Base-by-base conservation (phyloP, 2,797 vertebrate species). In the Neosalanx taihuensis region DNA sequence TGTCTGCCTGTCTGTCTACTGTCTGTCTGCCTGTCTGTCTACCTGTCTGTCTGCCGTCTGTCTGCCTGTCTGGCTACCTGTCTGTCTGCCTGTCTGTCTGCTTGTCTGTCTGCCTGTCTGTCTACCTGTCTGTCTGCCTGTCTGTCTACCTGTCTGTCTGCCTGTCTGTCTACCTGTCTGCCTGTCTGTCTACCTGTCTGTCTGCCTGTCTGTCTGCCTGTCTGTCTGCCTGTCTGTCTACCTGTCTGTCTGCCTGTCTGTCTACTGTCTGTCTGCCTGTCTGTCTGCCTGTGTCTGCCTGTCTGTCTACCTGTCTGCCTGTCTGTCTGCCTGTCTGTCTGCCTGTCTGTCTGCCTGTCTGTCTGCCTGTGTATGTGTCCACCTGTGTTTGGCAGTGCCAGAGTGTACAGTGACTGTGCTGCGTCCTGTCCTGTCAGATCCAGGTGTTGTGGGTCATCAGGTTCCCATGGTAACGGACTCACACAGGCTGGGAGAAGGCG, bases 401-500 rank as follows among this genome's bases (percentile, higher is more conserved):
- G 41, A 41, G 41, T 13, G 41, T 12, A 46, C 13, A 13, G 13
- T 46, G 10, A 41, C 37, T 9, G 9, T 41, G 37, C 10, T 56
- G 51, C 5, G 51, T 56, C 5, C 17, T 56, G 51, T 56, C 15
- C 18, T 56, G 51, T 56, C 1, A 18, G 46, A 59, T n/a, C 5
- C 10, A 29, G 26, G 7, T 23, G 18, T 37, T 29, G 23, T 6
- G 26, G 26, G 65, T 53, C 69, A 0, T 41, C 41, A 13, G 53
- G 18, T 5, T 56, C n/a, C 17, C 51, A 56, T 56, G 15, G 18
- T 56, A 56, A 17, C 18, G 17, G 18, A 81, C 76, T 90, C 85
- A 94, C 93, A 87, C 76, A 66, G 74, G 58, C 76, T 91, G 91
- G 26, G 93, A 93, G 82, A 94, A 94, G 49, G 88, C 85, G 0